A percentile compares a stretch with the other conserved stretches of the same genome.
Evolutionary conservation across 2,797 vertebrate genomes (phyloP).

Genomic region (Lutjanus campechanus): DNA sequence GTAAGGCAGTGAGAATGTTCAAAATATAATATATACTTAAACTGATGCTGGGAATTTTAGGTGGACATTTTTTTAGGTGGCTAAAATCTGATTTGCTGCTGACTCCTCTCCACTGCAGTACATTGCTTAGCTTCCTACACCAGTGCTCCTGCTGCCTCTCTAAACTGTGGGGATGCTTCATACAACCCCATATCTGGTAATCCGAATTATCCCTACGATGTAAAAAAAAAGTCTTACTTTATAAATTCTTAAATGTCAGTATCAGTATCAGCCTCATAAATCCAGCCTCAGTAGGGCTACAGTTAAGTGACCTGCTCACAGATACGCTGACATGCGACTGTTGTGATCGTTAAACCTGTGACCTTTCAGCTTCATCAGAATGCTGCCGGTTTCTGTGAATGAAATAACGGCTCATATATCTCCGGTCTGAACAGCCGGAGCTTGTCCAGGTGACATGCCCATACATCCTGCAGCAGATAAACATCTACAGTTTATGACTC

Average conservation of each 20-base stretch:
- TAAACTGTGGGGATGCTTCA: no score
- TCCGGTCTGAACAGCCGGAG: constrained; percentile 43
- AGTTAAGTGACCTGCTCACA: neutral
- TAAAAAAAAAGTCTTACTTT: no score
- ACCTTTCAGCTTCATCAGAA: constrained; percentile 28
- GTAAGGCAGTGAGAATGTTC: no score
- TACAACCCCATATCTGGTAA: no score
- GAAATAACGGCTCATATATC: constrained; percentile 47
- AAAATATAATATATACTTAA: no score
- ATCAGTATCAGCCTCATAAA: neutral
- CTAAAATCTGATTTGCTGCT: no score
- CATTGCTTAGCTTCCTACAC: no score
- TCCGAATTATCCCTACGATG: no score
- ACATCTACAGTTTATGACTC: constrained; percentile 62
- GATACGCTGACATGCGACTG: neutral
- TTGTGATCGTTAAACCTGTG: neutral
- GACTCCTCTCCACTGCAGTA: no score
- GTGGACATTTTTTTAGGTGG: no score
- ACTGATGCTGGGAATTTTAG: no score
- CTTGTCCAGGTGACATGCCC: constrained; percentile 53
- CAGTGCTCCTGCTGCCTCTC: no score
- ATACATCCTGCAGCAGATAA: constrained; percentile 67
- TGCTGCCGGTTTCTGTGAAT: constrained; percentile 13
- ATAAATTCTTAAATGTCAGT: neutral
- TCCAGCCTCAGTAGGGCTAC: neutral